phyloP scores from a whole-genome alignment of 2,888 invertebrate species.

The Plagodis dolabraria region DNA sequence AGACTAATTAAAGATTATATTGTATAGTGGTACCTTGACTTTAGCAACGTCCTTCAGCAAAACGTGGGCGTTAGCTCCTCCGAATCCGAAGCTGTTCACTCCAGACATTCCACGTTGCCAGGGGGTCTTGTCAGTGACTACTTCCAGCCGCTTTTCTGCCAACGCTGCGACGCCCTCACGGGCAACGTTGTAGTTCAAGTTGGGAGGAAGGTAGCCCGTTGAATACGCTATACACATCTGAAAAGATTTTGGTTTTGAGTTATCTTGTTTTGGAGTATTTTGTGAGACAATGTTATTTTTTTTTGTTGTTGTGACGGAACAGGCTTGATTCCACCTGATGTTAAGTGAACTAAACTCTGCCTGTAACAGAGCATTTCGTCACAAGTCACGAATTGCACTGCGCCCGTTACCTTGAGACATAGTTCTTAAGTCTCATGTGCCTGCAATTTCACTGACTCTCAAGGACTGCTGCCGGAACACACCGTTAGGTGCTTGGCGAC shows the following conservation, averaged over 20 bases:
- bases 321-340: no score
- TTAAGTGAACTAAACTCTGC: no score
- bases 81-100: slow-evolving; percentile 97
- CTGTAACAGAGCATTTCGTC: no score
- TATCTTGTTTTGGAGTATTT: not conserved
- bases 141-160: slow-evolving; percentile 86
- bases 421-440: no score
- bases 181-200: slow-evolving; percentile 90
- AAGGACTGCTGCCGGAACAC: no score
- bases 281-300: not conserved
- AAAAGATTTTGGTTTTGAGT: slow-evolving; percentile 16
- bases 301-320: no score
- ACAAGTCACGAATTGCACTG: no score
- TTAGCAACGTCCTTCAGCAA: slow-evolving; percentile 86
- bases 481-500: no score
- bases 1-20: not conserved
- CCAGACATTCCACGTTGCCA: slow-evolving; percentile 92
- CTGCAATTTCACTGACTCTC: no score
- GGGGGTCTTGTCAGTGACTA: slow-evolving; percentile 89
- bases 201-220: slow-evolving; percentile 92
- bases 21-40: slow-evolving; percentile 82
- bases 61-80: slow-evolving; percentile 93
- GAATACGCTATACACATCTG: slow-evolving; percentile 92
- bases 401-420: no score
- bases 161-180: slow-evolving; percentile 86